Evolutionary conservation across 2,888 invertebrate species (phyloP).

Genomic region (Coenonympha arcania): DNA sequence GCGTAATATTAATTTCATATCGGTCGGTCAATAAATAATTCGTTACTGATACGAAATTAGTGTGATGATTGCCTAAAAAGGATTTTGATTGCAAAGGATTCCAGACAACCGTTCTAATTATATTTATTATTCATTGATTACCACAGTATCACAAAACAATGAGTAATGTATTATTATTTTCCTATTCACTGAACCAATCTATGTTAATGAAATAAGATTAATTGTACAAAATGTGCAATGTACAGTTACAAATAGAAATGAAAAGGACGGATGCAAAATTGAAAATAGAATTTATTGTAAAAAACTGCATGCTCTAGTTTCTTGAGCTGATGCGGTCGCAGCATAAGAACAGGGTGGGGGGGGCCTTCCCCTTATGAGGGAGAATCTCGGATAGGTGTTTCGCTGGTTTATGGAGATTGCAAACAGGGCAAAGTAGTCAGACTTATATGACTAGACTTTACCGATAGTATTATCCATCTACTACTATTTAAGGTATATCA

Average conservation of each 20-base stretch:
- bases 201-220: neutral
- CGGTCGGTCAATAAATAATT: neutral
- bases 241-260: too few relatives aligned
- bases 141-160: neutral
- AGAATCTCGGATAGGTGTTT: constrained; percentile 64
- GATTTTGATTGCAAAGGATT: neutral
- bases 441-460: constrained; percentile 56
- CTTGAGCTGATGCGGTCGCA: constrained; percentile 7
- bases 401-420: constrained; percentile 73
- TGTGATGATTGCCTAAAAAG: neutral
- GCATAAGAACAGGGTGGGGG: constrained; percentile 22
- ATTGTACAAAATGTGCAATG: neutral
- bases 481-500: neutral
- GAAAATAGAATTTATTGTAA: neutral
- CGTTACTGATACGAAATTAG: neutral
- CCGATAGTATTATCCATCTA: neutral
- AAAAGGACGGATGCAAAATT: neutral
- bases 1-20: neutral
- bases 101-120: neutral
- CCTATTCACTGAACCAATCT: neutral
- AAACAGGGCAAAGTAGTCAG: constrained; percentile 69
- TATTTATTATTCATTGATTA: neutral
- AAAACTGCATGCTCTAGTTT: neutral
- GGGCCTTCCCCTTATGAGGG: constrained; percentile 30
- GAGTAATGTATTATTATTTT: neutral